A percentile compares a stretch with the other conserved stretches of the same genome.
Conservation (phyloP, 2,113 vertebrate genomes). For the Lipotes vexillifer region DNA sequence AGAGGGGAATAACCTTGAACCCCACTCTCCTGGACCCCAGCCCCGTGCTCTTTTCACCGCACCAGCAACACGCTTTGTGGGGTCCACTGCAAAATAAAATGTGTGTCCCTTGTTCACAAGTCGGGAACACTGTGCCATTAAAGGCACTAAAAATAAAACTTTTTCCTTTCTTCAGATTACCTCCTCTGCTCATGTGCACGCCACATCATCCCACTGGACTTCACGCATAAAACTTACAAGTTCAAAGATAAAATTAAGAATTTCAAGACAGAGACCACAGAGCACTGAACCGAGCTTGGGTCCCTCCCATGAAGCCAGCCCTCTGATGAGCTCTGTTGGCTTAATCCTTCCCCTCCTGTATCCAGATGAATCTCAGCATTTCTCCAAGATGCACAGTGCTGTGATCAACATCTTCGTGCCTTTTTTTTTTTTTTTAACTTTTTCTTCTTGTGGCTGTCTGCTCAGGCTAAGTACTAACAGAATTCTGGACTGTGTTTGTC, state of each 20-base stretch:
- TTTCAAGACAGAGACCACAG: neutral
- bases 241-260: neutral
- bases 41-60: accelerated
- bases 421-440: neutral
- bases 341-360: too few species aligned
- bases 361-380: accelerated
- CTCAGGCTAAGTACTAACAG: neutral
- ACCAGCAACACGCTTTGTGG: neutral
- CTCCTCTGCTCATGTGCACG: accelerated
- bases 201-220: accelerated
- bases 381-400: accelerated
- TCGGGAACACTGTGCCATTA: neutral
- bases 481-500: neutral
- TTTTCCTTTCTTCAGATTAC: neutral
- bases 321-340: neutral
- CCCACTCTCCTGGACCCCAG: neutral
- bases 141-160: neutral
- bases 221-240: neutral
- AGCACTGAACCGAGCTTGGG: neutral
- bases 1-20: neutral
- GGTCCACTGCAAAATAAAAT: too few species aligned
- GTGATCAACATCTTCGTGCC: neutral
- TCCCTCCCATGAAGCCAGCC: neutral
- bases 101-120: neutral
- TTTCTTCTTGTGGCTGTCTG: neutral